Conservation (phyloP, 2,888 invertebrate species). For the Drosophila peninsularis region DNA sequence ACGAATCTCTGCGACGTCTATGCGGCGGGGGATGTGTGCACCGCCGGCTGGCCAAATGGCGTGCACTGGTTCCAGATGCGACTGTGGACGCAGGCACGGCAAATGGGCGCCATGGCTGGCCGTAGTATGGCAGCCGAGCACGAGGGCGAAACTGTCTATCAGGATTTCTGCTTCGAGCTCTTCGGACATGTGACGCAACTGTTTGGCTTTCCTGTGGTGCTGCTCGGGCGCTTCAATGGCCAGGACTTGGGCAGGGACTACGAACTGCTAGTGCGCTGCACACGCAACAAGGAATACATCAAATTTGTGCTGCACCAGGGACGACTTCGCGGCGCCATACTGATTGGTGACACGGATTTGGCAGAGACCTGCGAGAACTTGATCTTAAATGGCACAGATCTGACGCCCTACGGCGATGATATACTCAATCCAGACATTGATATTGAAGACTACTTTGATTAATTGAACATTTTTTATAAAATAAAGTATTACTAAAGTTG, state of each 20-base stretch:
- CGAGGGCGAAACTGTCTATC: slow-evolving; percentile 88
- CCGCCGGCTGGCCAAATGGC: slow-evolving; percentile 91
- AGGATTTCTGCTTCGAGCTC: slow-evolving; percentile 98
- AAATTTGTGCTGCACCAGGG: slow-evolving; percentile 95
- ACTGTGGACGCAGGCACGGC: slow-evolving; percentile 98
- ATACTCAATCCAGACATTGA: slow-evolving; percentile 97
- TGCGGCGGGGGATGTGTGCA: slow-evolving; percentile 98
- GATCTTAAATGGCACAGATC: slow-evolving; percentile 96
- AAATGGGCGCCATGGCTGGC: slow-evolving; percentile 98
- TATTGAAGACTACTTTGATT: slow-evolving; percentile 99
- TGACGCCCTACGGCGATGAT: slow-evolving; percentile 94
- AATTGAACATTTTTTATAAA: slow-evolving; percentile 43
- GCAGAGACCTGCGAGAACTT: slow-evolving; percentile 99
- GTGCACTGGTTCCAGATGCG: slow-evolving; percentile 97
- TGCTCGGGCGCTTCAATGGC: slow-evolving; percentile 96
- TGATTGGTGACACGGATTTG: slow-evolving; percentile 98
- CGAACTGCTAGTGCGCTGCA: slow-evolving; percentile 93
- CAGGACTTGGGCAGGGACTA: slow-evolving; percentile 92
- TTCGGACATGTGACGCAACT: slow-evolving; percentile 98
- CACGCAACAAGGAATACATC: slow-evolving; percentile 92
- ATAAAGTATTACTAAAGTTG: slow-evolving; percentile 22
- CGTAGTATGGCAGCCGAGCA: slow-evolving; percentile 90
- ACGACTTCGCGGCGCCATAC: slow-evolving; percentile 94
- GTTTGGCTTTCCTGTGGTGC: slow-evolving; percentile 96
- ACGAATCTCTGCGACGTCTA: slow-evolving; percentile 92